Base-by-base conservation (phyloP, 2,888 invertebrate genomes). In the Chloroclystis v-ata region DNA sequence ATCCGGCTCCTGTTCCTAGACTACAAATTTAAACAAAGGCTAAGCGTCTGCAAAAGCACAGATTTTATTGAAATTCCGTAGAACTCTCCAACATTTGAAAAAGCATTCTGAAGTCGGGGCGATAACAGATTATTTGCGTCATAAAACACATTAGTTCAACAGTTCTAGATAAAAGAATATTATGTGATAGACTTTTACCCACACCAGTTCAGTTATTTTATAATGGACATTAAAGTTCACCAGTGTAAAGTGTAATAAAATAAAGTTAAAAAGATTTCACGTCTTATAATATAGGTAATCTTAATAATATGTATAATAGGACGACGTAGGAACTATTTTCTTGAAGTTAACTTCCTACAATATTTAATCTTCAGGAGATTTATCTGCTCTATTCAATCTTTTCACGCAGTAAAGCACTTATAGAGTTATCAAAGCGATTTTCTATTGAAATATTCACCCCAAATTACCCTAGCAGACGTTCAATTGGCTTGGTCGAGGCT, bases 11-110 rank as follows among this genome's bases (percentile, higher is more conserved):
- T 4, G 29, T 29, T 43, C 35, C 10, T 12, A 8, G 16, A 29
- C 29, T 25, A 14, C 20, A 38, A 28, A 72, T 74, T 74, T 72
- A 67, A 64, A 67, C 68, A 71, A 70, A 65, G 67, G 67, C 56
- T 26, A 39, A 67, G 69, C 64, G 65, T 65, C 65, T 62, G 59
- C 62, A 69, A 69, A 63, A 59, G 63, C 53, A 57, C 45, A 61
- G 65, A 60, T 60, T 66, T 69, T 67, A 69, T 69, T 68, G 60
- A 65, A 65, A 63, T 65, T n/a, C 49, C 32, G 28, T 49, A 52
- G 56, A 39, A 44, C 56, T 54, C 52, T 52, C 58, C 53, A 60
- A 44, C 42, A 40, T 43, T 49, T 13, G 44, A 54, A 54, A 57
- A 59, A 52, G 52, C 41, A 48, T 11, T 28, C 7, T 20, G 40